Base-by-base conservation (phyloP, 2,113 vertebrate species). In the Cettia cetti region DNA sequence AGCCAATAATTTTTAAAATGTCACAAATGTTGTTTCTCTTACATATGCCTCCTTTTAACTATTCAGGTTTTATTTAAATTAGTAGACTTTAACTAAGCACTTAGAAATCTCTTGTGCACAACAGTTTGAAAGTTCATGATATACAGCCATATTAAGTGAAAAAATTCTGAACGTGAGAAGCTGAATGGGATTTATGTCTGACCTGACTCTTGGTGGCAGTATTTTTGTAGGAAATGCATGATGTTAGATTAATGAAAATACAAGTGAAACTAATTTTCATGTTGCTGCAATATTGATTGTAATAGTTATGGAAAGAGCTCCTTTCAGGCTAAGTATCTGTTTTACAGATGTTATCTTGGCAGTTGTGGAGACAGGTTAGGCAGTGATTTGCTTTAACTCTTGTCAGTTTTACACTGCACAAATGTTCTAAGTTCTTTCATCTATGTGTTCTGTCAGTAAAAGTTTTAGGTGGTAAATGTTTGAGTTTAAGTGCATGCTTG, bases 121-220 rank as follows among this genome's bases (percentile, higher is more conserved):
- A 26, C 17, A 57, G 7, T 72, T 66, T 63, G 60, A 68, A 83
- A 64, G 28, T 60, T 89, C 26, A 10, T 68, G 35, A 42, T 60
- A 11, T 9, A 7, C 37, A 53, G 40, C n/a, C 9, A 24, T 79
- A 60, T 56, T 65, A 45, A 69, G 39, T 22, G 50, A 70, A 40
- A 45, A 45, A 60, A 74, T 70, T 75, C 52, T 68, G 30, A 31
- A 11, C 71, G 4, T 75, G 52, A 79, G 77, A 45, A 82, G 33
- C 56, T 82, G 39, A 79, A 37, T 42, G 24, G 40, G 47, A 54
- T 79, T 94, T 95, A 23, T 56, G 24, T 39, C 63, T 59, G 57
- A 42, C 49, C 81, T 80, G 81, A 78, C 92, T 91, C 69, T 37
- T 12, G 91, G 86, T 94, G 94, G 96, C 95, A 95, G 83, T 84